Base-by-base conservation (phyloP, 92 coral and sea anemone species). In the Siderastrea siderea region DNA sequence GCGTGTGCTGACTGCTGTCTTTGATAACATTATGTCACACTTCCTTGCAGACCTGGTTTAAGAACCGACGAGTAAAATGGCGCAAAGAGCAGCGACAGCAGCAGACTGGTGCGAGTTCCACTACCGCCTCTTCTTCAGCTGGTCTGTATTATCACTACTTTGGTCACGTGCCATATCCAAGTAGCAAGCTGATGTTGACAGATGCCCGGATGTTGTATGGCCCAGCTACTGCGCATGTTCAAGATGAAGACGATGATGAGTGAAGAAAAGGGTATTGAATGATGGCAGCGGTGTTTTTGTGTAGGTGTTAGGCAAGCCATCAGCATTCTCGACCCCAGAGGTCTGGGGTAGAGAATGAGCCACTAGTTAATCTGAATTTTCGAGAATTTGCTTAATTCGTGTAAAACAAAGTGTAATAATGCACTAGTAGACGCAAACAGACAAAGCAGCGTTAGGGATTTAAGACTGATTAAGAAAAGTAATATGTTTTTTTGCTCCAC, bases 51-150 rank as follows among this genome's bases (percentile, higher is more conserved):
- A 81, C 75, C 43, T 87, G 91, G 91, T 87, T 87, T 52, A 87
- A 87, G 72, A 87, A 87, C 91, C 72, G 91, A 64, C 79, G 91
- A 51, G 91, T 81, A 2, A 87, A 80, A 81, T 80, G 91, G 87
- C 80, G 91, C 49, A 79, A 67, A 66, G 74, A 79, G 2, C 61
- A 79, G 49, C 38, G 74, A 38, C 16, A 49, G 11, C 73, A 61
- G 5, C n/a, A 51, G 50, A 11, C 73, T 38, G 61, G 17, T 38
- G 43, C 62, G 38, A 15, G 26, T 3, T 52, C 84, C 11, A 46
- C 59, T 1, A 50, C 13, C 8, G 8, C 15, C 11, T 51, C 47
- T 50, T 1, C 63, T 38, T 51, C 62, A 79, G n/a, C 47, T 12
- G 74, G 51, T 9, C 74, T 11, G 19, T 51, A 50, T 49, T 43